These are phyloP conservation scores for Chouioia cunea DNA, from an alignment of 2,888 invertebrate species.

Conservation along the genomic window DNA sequence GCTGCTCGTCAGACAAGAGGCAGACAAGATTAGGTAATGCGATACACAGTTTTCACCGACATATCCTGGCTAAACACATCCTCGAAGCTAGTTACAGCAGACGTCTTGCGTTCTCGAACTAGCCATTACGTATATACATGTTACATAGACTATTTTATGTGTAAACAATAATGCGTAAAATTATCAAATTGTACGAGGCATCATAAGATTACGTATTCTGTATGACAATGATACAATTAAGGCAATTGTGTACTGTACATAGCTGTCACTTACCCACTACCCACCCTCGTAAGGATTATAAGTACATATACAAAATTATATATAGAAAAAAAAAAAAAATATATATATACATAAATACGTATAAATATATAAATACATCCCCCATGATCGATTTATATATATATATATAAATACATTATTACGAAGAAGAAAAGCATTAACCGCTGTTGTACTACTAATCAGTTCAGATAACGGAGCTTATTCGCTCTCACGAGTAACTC, in stretches of 20 bases:
- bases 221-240: slow-evolving; percentile 65
- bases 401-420: slow-evolving; percentile 50
- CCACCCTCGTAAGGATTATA: slow-evolving; percentile 58
- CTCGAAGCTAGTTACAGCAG: slow-evolving; percentile 63
- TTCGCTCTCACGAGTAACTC: slow-evolving; percentile 47
- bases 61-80: slow-evolving; percentile 68
- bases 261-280: slow-evolving; percentile 64
- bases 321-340: slow-evolving; percentile 7
- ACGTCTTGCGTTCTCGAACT: slow-evolving; percentile 63
- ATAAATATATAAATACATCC: slow-evolving; percentile 49
- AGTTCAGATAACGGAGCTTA: slow-evolving; percentile 52
- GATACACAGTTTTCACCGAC: slow-evolving; percentile 66
- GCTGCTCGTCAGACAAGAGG: slow-evolving; percentile 34
- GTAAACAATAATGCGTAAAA: slow-evolving; percentile 62
- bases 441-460: slow-evolving; percentile 65
- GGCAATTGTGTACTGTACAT: slow-evolving; percentile 68
- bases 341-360: slow-evolving; percentile 46
- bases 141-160: slow-evolving; percentile 66
- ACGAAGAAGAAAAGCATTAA: slow-evolving; percentile 59
- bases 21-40: slow-evolving; percentile 45
- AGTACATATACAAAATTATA: slow-evolving; percentile 40
- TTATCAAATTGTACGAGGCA: slow-evolving; percentile 57
- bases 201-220: slow-evolving; percentile 57
- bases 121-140: slow-evolving; percentile 60
- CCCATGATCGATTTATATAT: slow-evolving; percentile 49